Base-by-base conservation (phyloP, 2,888 invertebrate genomes). In the Perithous albicinctus region DNA sequence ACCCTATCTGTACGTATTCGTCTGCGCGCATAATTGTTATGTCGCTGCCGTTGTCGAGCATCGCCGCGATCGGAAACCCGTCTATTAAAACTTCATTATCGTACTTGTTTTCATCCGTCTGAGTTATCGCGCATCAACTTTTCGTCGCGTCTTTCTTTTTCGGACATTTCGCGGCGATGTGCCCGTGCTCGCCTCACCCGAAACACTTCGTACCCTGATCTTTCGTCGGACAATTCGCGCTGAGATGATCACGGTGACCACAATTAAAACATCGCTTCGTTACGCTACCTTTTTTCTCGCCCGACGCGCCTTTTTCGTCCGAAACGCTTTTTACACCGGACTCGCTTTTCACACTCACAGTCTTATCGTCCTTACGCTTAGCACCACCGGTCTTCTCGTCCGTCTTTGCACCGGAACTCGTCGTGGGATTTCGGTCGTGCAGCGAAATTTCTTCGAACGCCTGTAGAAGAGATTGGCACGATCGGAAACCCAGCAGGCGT, bases 191-290 rank as follows among this genome's bases (percentile, higher is more conserved):
- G 8, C 72, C 54, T 61, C 82, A 86, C n/a, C 18, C 59, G 23
- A 83, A 85, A 74, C 84, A 84, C 51, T 83, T 85, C n/a, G 64
- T 35, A n/a, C 82, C 85, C 48, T 81, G 69, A 7, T 38, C 54
- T 51, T 79, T 84, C 1, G 51, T 20, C 20, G 82, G 80, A 74
- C 80, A 85, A 43, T 74, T 69, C 8, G 4, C 15, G 1, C 78
- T 73, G 4, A 78, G 18, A 46, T 80, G 85, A 10, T 72, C 69
- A 1, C 59, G 35, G 3, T 35, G 29, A 8, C 80, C 69, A 10
- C 69, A 75, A 63, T 80, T 80, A 63, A 20, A 69, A 69, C 75
- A 80, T 38, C 23, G 8, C n/a, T 59, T 80, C 38, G 15, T 35
- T 0, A 1, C 56, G 8, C 4, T 6, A 4, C 54, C 20, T 1